phyloP scores from a whole-genome alignment of 2,888 invertebrate species.

The Hyposoter dolosus region DNA sequence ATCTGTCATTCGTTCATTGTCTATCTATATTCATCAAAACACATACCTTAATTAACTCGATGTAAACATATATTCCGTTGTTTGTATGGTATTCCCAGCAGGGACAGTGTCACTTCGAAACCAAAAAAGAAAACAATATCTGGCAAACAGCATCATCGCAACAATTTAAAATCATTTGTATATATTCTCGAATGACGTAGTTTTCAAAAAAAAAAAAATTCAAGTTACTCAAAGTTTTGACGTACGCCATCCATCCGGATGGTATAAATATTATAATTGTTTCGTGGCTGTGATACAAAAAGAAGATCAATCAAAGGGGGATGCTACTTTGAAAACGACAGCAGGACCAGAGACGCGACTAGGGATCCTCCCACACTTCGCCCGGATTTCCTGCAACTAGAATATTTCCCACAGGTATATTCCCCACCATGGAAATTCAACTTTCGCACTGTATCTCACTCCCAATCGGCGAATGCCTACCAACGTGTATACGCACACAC shows the following conservation, averaged over 20 bases:
- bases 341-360: conserved; percentile 27
- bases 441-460: background rate
- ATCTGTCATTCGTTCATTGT: conserved; percentile 26
- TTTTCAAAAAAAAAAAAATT: background rate
- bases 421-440: background rate
- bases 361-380: conserved; percentile 50
- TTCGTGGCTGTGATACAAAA: conserved; percentile 1
- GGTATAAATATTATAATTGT: conserved; percentile 8
- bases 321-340: conserved; percentile 38
- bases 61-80: background rate
- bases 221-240: background rate
- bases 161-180: background rate
- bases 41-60: background rate
- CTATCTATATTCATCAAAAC: conserved; percentile 9
- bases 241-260: background rate
- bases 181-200: background rate
- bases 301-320: background rate
- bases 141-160: background rate
- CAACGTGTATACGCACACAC: background rate
- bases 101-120: conserved; percentile 3
- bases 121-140: background rate
- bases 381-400: conserved; percentile 60
- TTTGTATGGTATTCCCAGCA: background rate
- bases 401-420: conserved; percentile 66
- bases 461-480: background rate